Percentiles rank a stretch among this genome's conserved stretches.
These are phyloP conservation scores for Drosophila pachea DNA, from an alignment of 1,140 invertebrate species.

Conservation along the genomic window DNA sequence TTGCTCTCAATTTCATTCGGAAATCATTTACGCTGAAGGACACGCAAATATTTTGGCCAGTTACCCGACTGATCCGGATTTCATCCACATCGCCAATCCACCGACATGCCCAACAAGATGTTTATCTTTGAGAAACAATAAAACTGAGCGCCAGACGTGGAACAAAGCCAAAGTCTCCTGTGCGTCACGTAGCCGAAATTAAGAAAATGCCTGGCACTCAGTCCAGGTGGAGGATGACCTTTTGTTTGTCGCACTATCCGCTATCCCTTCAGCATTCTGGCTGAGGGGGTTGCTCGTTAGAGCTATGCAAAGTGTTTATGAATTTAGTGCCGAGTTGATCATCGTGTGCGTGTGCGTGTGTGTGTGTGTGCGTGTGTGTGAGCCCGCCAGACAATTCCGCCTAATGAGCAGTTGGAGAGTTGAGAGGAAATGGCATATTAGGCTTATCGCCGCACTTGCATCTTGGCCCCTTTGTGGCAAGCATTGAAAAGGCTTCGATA, in stretches of 20 bases:
- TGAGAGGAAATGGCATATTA: conserved; percentile 67
- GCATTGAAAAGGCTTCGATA: conserved; percentile 70
- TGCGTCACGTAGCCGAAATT: conserved; percentile 61
- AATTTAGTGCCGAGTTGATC: conserved; percentile 61
- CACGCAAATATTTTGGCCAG: conserved; percentile 37
- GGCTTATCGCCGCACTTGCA: conserved; percentile 65
- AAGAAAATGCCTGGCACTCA: conserved; percentile 47
- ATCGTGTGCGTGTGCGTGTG: background rate
- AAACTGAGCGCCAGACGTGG: conserved; percentile 33
- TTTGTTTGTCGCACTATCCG: conserved; percentile 48
- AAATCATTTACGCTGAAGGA: conserved; percentile 7
- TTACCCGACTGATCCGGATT: conserved; percentile 46
- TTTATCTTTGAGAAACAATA: conserved; percentile 70
- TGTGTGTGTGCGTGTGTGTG: background rate
- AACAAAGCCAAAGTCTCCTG: conserved; percentile 44
- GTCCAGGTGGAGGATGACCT: conserved; percentile 43
- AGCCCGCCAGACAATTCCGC: conserved; percentile 27
- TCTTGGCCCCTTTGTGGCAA: conserved; percentile 43
- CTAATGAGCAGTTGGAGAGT: conserved; percentile 59
- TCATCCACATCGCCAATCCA: conserved; percentile 58
- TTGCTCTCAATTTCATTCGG: conserved; percentile 14
- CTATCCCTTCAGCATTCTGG: background rate
- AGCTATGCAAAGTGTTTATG: conserved; percentile 76
- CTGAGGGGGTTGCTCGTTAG: conserved; percentile 46
- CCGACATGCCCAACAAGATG: conserved; percentile 37